phyloP scores from a whole-genome alignment of 2,797 vertebrate species.

The Sylvilagus floridanus region DNA sequence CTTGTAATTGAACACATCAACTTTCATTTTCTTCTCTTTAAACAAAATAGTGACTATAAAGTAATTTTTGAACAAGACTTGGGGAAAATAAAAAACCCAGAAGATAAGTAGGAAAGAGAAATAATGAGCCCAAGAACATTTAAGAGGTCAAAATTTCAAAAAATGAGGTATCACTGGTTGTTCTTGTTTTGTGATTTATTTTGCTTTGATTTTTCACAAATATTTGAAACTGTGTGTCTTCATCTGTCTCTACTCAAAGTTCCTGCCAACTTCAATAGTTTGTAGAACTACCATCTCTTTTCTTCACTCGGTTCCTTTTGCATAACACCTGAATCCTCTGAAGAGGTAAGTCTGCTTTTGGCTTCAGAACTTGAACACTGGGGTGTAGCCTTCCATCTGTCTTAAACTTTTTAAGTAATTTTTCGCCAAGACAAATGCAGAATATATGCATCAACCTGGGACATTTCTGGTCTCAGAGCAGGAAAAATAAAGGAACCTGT shows the following conservation, averaged over 20 bases:
- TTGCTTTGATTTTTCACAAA: conserved; percentile 21
- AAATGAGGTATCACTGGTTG: background rate
- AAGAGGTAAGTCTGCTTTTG: conserved; percentile 37
- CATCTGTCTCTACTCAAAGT: background rate
- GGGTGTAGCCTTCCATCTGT: conserved; percentile 66
- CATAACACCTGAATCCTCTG: conserved; percentile 16
- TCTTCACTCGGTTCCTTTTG: background rate
- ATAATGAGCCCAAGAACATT: background rate
- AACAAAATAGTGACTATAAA: background rate
- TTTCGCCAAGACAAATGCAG: conserved; percentile 67
- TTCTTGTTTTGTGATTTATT: conserved; percentile 32
- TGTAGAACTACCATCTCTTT: background rate
- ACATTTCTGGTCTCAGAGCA: conserved; percentile 63
- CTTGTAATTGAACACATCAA: conserved; percentile 3
- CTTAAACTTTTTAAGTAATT: conserved; percentile 62
- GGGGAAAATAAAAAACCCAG: background rate
- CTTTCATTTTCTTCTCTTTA: conserved; percentile 10
- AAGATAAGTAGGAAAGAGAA: background rate
- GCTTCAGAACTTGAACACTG: conserved; percentile 27
- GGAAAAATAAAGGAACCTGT: conserved; percentile 46
- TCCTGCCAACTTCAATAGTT: background rate
- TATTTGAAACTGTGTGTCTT: background rate
- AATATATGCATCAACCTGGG: conserved; percentile 61
- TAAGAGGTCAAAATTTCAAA: background rate
- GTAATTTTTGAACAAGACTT: background rate